Evolutionary conservation across 2,797 vertebrate species (phyloP).

Genomic region (Sarcoramphus papa): DNA sequence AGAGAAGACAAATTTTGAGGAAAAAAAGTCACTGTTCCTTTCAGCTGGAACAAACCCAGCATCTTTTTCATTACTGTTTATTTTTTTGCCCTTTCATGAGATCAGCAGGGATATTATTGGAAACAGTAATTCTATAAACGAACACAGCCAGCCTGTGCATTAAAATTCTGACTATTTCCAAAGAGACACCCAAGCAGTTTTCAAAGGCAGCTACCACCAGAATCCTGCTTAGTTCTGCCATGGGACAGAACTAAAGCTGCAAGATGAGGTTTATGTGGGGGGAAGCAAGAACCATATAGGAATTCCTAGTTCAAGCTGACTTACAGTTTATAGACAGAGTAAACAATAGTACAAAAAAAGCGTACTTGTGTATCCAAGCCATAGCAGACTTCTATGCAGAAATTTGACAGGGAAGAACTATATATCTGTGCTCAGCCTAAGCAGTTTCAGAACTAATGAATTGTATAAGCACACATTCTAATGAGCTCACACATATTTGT

Average conservation of each 20-base stretch:
- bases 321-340: neutral
- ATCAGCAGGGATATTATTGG: constrained; percentile 50
- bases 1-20: neutral
- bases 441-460: neutral
- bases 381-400: neutral
- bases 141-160: constrained; percentile 12
- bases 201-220: constrained; percentile 1
- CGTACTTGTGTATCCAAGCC: neutral
- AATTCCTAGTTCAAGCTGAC: neutral
- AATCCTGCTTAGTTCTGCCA: neutral
- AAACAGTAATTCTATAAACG: constrained; percentile 49
- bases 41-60: constrained; percentile 26
- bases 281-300: neutral
- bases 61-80: constrained; percentile 41
- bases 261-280: neutral
- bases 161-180: constrained; percentile 51
- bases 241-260: neutral
- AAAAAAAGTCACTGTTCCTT: neutral
- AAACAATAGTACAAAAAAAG: neutral
- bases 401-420: neutral
- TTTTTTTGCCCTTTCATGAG: constrained; percentile 18
- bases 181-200: constrained; percentile 4
- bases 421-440: neutral
- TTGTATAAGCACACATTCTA: neutral
- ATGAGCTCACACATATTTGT: neutral